These are phyloP conservation scores for Girardia tigrina DNA, from an alignment of 2,888 invertebrate species.

Conservation along the genomic window DNA sequence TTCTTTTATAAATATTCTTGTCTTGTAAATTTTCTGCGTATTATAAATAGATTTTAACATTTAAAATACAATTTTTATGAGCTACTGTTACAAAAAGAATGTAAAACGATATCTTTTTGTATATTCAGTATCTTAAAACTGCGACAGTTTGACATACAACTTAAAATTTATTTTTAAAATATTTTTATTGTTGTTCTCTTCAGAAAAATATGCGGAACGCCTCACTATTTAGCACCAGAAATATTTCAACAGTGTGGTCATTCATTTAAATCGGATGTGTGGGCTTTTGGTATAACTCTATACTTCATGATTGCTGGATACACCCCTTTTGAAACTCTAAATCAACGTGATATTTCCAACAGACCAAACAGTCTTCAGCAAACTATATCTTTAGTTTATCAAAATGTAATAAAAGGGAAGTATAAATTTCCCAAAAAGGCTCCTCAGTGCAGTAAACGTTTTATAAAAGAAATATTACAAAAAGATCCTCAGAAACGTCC, in stretches of 20 bases:
- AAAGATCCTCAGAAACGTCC: conserved; percentile 17
- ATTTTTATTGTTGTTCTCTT: too few species aligned
- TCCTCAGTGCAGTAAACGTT: background rate
- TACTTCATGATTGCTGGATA: conserved; percentile 7
- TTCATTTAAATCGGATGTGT: background rate
- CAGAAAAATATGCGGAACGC: conserved; percentile 21
- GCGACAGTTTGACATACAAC: too few species aligned
- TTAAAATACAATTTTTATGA: too few species aligned
- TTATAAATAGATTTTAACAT: too few species aligned
- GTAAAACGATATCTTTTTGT: too few species aligned
- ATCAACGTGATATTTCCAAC: background rate
- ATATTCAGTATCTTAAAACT: too few species aligned
- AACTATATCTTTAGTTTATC: background rate
- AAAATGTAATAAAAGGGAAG: background rate
- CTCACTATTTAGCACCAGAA: conserved; percentile 25
- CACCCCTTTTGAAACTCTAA: conserved; percentile 10
- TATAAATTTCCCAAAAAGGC: conserved; percentile 8
- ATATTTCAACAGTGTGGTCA: conserved; percentile 12
- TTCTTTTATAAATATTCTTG: too few species aligned
- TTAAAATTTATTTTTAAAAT: too few species aligned
- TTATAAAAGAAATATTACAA: conserved; percentile 6
- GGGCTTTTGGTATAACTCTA: conserved; percentile 21
- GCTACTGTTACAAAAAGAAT: too few species aligned
- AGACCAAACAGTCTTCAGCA: background rate
- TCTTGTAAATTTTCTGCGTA: too few species aligned